Percentiles rank a stretch among this genome's conserved stretches.
Evolutionary conservation across 2,113 vertebrate genomes (phyloP).

Genomic region (Chaetorhynchus papuensis): DNA sequence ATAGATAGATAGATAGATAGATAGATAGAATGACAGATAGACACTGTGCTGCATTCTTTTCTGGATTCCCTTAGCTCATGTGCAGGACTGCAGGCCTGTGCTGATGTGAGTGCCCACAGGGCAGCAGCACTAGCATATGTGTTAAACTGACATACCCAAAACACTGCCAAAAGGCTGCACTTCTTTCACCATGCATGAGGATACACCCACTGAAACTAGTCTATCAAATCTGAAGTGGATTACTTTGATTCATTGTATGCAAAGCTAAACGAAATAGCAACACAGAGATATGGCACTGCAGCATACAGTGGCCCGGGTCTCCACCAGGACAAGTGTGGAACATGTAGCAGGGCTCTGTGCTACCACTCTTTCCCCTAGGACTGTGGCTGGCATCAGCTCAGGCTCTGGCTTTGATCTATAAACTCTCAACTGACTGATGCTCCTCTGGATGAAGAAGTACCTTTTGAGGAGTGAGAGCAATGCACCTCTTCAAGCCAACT

Average conservation of each 20-base stretch:
- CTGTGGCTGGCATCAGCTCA: neutral
- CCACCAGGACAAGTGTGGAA: neutral
- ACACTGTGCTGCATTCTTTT: neutral
- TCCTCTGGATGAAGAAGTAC: neutral
- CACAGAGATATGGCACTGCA: neutral
- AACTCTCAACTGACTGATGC: neutral
- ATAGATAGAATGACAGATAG: fast-evolving
- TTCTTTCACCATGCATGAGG: neutral
- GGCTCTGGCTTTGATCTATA: neutral
- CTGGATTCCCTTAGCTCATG: neutral
- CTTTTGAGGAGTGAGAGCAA: neutral
- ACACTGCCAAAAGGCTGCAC: neutral
- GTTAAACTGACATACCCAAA: neutral
- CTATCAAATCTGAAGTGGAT: neutral
- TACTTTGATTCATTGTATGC: neutral
- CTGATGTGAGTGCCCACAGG: neutral
- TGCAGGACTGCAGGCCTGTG: neutral
- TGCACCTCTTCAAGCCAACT: neutral
- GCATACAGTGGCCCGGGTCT: neutral
- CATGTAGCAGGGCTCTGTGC: neutral
- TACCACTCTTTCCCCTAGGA: neutral
- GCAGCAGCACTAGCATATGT: neutral
- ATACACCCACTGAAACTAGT: neutral
- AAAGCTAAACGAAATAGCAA: neutral
- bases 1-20: fast-evolving